phyloP scores from a whole-genome alignment of 2,797 vertebrate species.

The Chaetophractus vellerosus region DNA sequence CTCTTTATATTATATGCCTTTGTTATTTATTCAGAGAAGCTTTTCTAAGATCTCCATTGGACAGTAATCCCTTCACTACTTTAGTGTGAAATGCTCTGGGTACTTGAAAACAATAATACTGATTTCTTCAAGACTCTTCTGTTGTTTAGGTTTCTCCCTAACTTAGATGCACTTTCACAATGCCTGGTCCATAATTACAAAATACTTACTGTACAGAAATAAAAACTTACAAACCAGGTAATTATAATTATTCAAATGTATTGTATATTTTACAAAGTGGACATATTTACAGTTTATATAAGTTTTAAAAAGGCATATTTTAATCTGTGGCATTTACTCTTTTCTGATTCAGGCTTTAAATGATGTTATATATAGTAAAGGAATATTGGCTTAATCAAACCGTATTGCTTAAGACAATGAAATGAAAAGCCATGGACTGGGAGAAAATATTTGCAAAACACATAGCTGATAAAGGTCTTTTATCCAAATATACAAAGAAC shows the following conservation, averaged over 20 bases:
- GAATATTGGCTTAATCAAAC: neutral
- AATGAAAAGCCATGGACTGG: no score
- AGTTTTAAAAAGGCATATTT: neutral
- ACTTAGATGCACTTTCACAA: neutral
- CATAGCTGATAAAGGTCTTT: no score
- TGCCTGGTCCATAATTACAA: slow-evolving; percentile 2
- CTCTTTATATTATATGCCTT: neutral
- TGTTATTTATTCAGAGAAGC: neutral
- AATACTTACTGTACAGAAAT: neutral
- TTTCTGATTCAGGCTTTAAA: neutral
- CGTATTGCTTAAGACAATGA: no score
- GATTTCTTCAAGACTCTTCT: slow-evolving; percentile 5
- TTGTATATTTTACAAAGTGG: neutral
- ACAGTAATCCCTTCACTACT: neutral
- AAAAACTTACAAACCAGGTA: neutral
- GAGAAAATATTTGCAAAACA: no score
- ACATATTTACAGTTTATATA: neutral
- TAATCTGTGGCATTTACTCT: neutral
- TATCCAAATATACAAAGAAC: no score
- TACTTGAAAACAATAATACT: slow-evolving; percentile 5
- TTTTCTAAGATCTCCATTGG: neutral
- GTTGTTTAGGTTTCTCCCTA: neutral
- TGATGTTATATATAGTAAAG: neutral
- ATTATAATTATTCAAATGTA: neutral
- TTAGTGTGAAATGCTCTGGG: neutral